Conservation (phyloP, 2,888 invertebrate genomes). For the Epinotia ramella region DNA sequence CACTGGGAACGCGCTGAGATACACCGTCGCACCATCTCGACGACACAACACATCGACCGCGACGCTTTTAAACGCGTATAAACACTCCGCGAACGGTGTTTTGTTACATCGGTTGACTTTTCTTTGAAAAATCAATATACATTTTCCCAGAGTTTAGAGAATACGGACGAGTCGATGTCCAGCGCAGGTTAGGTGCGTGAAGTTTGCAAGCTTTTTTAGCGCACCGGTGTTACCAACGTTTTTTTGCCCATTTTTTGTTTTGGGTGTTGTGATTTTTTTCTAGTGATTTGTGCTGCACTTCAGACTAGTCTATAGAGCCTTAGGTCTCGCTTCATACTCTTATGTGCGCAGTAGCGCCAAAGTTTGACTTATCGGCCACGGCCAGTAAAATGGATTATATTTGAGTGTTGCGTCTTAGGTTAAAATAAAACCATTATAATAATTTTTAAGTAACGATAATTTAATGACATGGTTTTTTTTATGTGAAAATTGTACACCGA, state of each 20-base stretch:
- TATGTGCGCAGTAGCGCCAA: constrained; percentile 64
- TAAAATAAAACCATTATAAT: constrained; percentile 32
- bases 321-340: constrained; percentile 77
- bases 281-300: constrained; percentile 78
- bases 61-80: constrained; percentile 80
- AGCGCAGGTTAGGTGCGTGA: constrained; percentile 86
- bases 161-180: constrained; percentile 86
- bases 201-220: constrained; percentile 87
- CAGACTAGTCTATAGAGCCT: constrained; percentile 62
- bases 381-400: constrained; percentile 20
- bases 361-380: constrained; percentile 49
- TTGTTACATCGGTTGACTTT: constrained; percentile 86
- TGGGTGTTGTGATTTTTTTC: constrained; percentile 84
- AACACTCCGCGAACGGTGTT: constrained; percentile 85
- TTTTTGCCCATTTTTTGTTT: constrained; percentile 85
- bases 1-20: constrained; percentile 81
- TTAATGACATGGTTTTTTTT: no score
- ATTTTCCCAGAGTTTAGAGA: constrained; percentile 84
- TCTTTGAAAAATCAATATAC: constrained; percentile 87
- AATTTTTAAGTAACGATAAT: not conserved
- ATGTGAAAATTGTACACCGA: no score
- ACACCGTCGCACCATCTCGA: constrained; percentile 83
- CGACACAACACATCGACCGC: constrained; percentile 82
- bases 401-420: constrained; percentile 2
- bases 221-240: constrained; percentile 86